phyloP scores from a whole-genome alignment of 2,888 invertebrate genomes.

The Limnephilus auricula region DNA sequence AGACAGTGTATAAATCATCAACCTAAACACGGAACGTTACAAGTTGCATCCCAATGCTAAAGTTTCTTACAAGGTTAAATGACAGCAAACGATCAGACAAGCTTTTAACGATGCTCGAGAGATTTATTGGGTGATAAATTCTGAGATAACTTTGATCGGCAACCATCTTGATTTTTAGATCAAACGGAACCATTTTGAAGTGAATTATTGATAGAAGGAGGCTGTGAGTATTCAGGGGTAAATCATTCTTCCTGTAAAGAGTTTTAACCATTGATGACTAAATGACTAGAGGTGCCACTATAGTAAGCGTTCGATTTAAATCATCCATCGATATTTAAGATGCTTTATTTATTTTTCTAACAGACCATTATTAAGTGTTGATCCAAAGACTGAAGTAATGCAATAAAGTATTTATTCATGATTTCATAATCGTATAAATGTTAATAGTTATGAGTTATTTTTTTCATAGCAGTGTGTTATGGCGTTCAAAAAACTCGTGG shows the following conservation, averaged over 20 bases:
- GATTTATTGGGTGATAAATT: conserved; percentile 16
- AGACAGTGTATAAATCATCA: neutral
- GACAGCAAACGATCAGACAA: neutral
- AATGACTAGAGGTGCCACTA: neutral
- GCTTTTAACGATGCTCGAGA: neutral
- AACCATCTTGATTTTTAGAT: conserved; percentile 42
- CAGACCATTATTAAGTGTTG: no score
- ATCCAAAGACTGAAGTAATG: no score
- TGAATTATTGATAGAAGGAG: conserved; percentile 28
- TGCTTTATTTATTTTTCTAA: no score
- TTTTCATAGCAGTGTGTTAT: no score
- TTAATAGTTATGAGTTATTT: no score
- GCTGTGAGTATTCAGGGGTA: neutral
- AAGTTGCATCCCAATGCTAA: neutral
- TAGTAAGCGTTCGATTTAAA: neutral
- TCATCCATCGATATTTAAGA: neutral
- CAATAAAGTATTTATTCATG: no score
- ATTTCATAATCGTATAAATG: no score
- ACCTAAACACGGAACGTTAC: neutral
- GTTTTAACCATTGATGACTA: neutral
- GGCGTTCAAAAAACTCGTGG: no score
- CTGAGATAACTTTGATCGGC: conserved; percentile 2
- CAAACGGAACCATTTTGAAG: conserved; percentile 7
- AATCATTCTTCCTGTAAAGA: neutral
- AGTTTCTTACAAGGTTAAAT: neutral